Evolutionary conservation across 2,888 invertebrate species (phyloP), one percentile per base, ranked within the genome.

Genomic region (Philaethria dido): DNA sequence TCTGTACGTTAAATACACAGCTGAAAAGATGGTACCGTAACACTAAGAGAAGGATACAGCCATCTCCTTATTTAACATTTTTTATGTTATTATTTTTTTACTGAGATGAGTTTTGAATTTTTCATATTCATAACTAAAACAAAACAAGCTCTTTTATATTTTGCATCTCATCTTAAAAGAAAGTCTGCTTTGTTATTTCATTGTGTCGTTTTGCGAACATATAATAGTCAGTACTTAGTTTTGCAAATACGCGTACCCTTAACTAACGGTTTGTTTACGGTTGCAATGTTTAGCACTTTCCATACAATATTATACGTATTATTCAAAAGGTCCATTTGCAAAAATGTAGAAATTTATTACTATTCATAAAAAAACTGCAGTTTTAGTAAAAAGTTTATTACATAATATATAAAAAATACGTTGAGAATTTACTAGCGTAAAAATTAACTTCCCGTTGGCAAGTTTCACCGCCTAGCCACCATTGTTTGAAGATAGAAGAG

Each of bases 21-120:
- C 84, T 82, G 81, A 75, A 79, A 84, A 87, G 84, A 87, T 83
- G 81, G 79, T 83, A 85, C 83, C 80, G 84, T 84, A 79, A 84
- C 82, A 84, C 81, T 77, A 82, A 80, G 79, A 78, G 75, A 85
- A 80, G 80, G 81, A 85, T 79, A 83, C 78, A 80, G 78, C 80
- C 80, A 80, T 85, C 84, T 81, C 79, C 81, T 86, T 89, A 86
- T 86, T 88, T 88, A 87, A 89, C 82, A 84, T 87, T 87, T 88
- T 86, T 85, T 86, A 70, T 82, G 77, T 83, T 79, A 85, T 88
- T 87, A 86, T 85, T 86, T 81, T 85, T 79, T 75, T 77, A 81
- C 80, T 75, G 77, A 79, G 85, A 86, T 82, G 81, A 83, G 81
- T 83, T 84, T 84, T 84, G 78, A 72, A 78, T 79, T 77, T 82